These are phyloP conservation scores for Micrasema longulum DNA, from an alignment of 1,140 invertebrate genomes.

Conservation along the genomic window DNA sequence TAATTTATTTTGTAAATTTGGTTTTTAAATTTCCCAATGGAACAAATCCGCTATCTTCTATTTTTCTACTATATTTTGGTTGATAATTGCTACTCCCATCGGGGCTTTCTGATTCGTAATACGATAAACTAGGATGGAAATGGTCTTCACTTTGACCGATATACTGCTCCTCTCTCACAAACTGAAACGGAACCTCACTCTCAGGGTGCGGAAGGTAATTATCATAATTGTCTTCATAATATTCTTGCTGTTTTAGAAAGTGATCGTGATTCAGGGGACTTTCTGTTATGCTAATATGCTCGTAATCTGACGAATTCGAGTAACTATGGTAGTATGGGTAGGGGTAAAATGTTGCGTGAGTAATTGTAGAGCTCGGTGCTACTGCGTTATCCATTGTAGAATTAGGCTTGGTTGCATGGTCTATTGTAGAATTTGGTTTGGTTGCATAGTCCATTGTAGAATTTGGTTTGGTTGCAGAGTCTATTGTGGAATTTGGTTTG, in stretches of 20 bases:
- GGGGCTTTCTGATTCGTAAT: conserved; percentile 35
- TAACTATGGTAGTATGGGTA: conserved; percentile 47
- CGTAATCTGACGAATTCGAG: conserved; percentile 36
- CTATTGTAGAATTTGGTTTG: too few relatives aligned
- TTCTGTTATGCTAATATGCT: conserved; percentile 49
- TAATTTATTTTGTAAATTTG: too few relatives aligned
- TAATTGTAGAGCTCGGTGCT: too few relatives aligned
- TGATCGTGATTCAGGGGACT: conserved; percentile 28
- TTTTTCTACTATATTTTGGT: conserved; percentile 38
- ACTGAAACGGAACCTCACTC: background rate
- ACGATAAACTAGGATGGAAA: conserved; percentile 42
- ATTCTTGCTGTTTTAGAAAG: conserved; percentile 33
- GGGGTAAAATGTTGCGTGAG: conserved; percentile 43
- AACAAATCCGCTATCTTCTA: conserved; percentile 43
- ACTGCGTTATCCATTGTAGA: background rate
- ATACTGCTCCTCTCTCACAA: background rate
- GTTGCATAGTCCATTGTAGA: background rate
- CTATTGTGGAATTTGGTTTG: too few relatives aligned
- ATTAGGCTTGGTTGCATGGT: background rate
- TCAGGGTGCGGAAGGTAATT: conserved; percentile 34
- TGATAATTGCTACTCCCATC: conserved; percentile 10
- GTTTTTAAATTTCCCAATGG: conserved; percentile 22
- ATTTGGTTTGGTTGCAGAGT: too few relatives aligned
- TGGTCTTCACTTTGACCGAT: background rate
- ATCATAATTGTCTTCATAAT: conserved; percentile 23